Conservation (phyloP, 2,797 vertebrate genomes). For the Cyprinella venusta region DNA sequence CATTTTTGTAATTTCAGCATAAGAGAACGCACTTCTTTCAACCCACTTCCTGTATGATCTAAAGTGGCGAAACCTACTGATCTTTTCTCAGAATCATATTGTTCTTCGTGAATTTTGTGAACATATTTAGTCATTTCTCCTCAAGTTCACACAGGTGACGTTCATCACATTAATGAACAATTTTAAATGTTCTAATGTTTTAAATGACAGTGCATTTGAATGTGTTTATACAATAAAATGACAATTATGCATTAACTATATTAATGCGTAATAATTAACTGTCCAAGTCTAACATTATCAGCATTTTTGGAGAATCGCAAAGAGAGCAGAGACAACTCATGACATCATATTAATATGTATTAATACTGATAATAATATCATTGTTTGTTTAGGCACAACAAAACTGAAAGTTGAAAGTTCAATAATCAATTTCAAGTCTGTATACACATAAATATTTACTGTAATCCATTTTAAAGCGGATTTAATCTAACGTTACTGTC, state of each 20-base stretch:
- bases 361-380: no score
- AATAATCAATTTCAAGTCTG: neutral
- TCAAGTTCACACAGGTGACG: neutral
- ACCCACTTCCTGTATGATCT: neutral
- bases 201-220: neutral
- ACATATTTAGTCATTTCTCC: neutral
- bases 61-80: neutral
- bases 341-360: neutral
- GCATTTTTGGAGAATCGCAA: neutral
- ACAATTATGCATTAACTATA: no score
- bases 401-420: neutral
- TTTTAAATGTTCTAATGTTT: neutral
- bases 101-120: neutral
- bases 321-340: neutral
- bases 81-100: neutral
- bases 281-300: neutral
- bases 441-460: neutral
- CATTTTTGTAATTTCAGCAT: neutral
- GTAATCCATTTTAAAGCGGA: neutral
- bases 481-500: no score
- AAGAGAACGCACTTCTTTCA: neutral
- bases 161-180: neutral
- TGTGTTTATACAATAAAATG: neutral
- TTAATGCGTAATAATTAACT: neutral
- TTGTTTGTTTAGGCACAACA: neutral